phyloP scores from a whole-genome alignment of 1,140 invertebrate genomes.

The Saccostrea echinata region DNA sequence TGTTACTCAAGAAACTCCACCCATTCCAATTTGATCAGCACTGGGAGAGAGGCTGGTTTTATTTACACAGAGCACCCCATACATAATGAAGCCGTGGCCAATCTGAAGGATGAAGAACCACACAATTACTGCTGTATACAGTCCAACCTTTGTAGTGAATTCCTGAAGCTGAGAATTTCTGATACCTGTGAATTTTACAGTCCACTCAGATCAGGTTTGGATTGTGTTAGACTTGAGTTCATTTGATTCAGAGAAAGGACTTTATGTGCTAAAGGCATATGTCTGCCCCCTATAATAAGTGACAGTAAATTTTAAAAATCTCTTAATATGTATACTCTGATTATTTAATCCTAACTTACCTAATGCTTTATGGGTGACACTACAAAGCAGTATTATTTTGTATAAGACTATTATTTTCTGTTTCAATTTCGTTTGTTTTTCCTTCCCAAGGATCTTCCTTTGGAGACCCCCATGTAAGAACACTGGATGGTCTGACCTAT shows the following conservation, averaged over 20 bases:
- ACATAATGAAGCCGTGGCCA: background rate
- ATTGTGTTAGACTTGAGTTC: no score
- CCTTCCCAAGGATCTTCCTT: background rate
- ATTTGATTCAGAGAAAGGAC: no score
- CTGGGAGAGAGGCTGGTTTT: background rate
- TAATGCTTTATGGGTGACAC: no score
- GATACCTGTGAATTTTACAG: slow-evolving; percentile 6
- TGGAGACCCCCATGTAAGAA: slow-evolving; percentile 75
- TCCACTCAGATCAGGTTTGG: background rate
- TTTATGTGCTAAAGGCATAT: no score
- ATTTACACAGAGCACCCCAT: background rate
- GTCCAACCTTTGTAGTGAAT: background rate
- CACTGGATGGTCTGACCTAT: slow-evolving; percentile 71
- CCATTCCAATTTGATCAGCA: background rate
- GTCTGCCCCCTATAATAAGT: no score
- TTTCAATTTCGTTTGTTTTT: background rate
- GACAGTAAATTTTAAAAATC: no score
- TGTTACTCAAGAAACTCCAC: slow-evolving; percentile 18
- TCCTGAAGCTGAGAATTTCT: background rate
- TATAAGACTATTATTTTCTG: no score
- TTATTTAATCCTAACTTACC: no score
- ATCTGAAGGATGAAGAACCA: slow-evolving; percentile 7
- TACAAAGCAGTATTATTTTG: no score
- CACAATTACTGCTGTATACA: background rate
- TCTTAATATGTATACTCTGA: no score